Evolutionary conservation across 2,888 invertebrate species (phyloP), one percentile per base, ranked within the genome.

Genomic region (Orgyia antiqua): DNA sequence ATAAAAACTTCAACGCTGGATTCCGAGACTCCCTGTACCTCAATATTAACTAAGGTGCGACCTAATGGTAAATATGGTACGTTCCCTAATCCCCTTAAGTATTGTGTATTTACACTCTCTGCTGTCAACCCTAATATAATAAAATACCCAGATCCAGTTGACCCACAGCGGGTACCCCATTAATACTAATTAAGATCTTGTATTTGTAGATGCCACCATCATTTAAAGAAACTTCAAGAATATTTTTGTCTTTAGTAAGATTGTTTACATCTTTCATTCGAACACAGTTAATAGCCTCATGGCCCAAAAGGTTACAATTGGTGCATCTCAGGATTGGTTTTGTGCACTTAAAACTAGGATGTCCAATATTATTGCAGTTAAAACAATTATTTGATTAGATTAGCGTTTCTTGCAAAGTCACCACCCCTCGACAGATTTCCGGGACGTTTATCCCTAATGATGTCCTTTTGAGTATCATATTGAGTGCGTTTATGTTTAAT

Each of bases 1-100:
- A 42, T 13, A 5, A 34, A 32, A 4, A 33, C 15, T 24, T 34
- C 32, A 2, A 36, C 31, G 3, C 20, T 17, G 11, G 13, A 23
- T 27, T 33, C 23, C n/a, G 23, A 17, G 3, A 27, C 8, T 4
- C 37, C 31, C 27, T 39, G 35, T 3, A 31, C 28, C 2, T 25
- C 29, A 20, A 38, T 28, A n/a, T 10, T 15, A 2, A 29, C 24
- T 2, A 6, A 26, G 1, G 38, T 10, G 10, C 15, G 19, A 11
- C 36, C 36, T 10, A 36, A 7, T 3, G 33, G 40, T 4, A 11
- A 10, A 12, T 7, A 15, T 8, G 10, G 29, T 24, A 11, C 20
- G 12, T 17, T 27, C 18, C 19, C 34, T 29, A 25, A 24, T 28
- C 6, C 40, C 25, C 12, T 15, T 3, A 29, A 8, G 3, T 10